Base-by-base conservation (phyloP, 2,797 vertebrate genomes). In the Thalassophryne amazonica region DNA sequence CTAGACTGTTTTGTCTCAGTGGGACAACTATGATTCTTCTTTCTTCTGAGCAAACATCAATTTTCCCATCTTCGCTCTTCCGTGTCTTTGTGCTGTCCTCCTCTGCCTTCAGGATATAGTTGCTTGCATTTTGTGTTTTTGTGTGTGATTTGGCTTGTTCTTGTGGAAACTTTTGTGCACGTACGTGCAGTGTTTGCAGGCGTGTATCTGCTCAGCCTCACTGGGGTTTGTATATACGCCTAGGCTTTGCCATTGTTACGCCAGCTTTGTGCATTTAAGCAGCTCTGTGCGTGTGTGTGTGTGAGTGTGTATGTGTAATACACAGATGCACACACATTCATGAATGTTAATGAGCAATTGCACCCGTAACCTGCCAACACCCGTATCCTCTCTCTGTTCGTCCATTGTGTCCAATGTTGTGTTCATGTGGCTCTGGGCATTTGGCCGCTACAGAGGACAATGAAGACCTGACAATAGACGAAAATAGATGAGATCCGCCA, bases 401-500 rank as follows among this genome's bases (percentile, higher is more conserved):
- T 80, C 52, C 57, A 81, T 88, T 88, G 82, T 88, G 67, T 79
- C 56, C 63, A 57, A 65, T 66, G 64, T 69, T 80, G 70, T 83
- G 66, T 67, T 76, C 69, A 60, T 12, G 69, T 57, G 67, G 76
- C 79, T 81, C 54, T 76, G 77, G 78, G 83, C 72, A 73, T 81
- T 77, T 76, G 77, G 78, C 83, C 48, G 68, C 71, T 60, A 33
- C 34, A 61, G 60, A 76, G 73, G 71, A 88, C 83, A 88, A 86
- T 80, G 65, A 57, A 53, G 60, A 48, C 56, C 57, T 47, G 60
- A 86, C 84, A 88, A 84, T 76, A 57, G 58, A 48, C 35, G 23
- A 68, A 84, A 83, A 84, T 57, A 47, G 68, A 65, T 39, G 54
- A 60, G 64, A 58, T 60, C 49, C 64, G 73, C 76, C 40, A 64